These are phyloP conservation scores for Apis florea DNA, from an alignment of 1,140 invertebrate genomes.

Conservation along the genomic window DNA sequence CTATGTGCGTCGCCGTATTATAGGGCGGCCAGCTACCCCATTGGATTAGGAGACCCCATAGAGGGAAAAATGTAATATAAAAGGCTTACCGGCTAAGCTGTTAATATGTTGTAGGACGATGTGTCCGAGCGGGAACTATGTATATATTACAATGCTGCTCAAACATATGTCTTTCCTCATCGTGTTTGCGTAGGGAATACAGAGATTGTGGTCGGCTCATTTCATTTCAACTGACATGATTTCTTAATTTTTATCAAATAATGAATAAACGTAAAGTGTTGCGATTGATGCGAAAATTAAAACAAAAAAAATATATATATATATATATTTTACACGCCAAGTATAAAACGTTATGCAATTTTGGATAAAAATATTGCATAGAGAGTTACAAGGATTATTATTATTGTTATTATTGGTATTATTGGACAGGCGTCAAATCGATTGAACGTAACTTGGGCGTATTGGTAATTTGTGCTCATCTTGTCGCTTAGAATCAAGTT, in stretches of 20 bases:
- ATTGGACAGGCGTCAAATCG: background rate
- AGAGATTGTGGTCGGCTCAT: conserved; percentile 41
- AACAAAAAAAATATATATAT: background rate
- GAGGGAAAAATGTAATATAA: conserved; percentile 82
- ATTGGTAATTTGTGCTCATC: conserved; percentile 9
- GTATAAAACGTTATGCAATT: no score
- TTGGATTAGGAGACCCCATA: conserved; percentile 80
- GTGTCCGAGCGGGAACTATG: conserved; percentile 73
- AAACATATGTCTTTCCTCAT: conserved; percentile 76
- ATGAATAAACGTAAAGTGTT: no score
- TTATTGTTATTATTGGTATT: background rate
- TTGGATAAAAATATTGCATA: no score
- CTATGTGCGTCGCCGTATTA: conserved; percentile 57
- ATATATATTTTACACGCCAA: background rate
- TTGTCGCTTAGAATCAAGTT: conserved; percentile 43
- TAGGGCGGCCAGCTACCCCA: conserved; percentile 64
- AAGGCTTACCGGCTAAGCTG: conserved; percentile 80
- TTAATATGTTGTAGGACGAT: conserved; percentile 80
- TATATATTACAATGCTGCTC: conserved; percentile 75
- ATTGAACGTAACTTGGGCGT: conserved; percentile 25
- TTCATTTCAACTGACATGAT: conserved; percentile 19
- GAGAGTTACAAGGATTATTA: no score
- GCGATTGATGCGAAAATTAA: background rate
- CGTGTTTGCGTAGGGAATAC: conserved; percentile 45
- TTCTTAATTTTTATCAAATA: background rate